phyloP scores from a whole-genome alignment of 2,797 vertebrate species.

The Pagetopsis macropterus region DNA sequence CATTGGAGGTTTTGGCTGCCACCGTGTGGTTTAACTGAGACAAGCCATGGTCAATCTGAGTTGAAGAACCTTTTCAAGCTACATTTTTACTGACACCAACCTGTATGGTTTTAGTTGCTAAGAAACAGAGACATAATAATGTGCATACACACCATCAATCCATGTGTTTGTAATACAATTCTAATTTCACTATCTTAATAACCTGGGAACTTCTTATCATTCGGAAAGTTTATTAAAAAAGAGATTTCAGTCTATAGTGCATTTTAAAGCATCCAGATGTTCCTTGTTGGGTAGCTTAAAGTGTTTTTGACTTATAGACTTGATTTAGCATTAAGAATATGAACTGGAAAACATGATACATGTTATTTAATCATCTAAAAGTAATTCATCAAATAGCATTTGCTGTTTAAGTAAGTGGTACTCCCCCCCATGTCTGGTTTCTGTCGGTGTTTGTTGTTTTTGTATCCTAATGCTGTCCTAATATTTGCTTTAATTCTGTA shows the following conservation, averaged over 20 bases:
- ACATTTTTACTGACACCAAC: neutral
- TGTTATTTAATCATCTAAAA: neutral
- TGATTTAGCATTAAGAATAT: neutral
- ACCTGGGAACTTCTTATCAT: too few species aligned
- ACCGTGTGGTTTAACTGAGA: conserved; percentile 26
- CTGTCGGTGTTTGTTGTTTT: conserved; percentile 47
- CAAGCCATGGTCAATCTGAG: neutral
- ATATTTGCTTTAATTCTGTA: conserved; percentile 61
- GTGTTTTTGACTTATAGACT: neutral
- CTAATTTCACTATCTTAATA: too few species aligned
- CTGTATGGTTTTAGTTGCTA: neutral
- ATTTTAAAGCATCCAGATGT: neutral
- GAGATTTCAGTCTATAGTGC: neutral
- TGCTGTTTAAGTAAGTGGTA: neutral
- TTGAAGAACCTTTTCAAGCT: neutral
- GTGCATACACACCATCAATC: neutral
- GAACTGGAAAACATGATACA: neutral
- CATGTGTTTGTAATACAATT: too few species aligned
- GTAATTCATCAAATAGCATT: neutral
- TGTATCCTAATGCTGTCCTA: conserved; percentile 44
- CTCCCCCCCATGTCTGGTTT: conserved; percentile 27
- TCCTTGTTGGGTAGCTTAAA: neutral
- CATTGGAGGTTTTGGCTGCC: conserved; percentile 25
- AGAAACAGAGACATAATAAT: neutral
- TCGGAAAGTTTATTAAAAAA: neutral